These are phyloP conservation scores for Syrphus vitripennis DNA, from an alignment of 2,888 invertebrate species.

Conservation along the genomic window DNA sequence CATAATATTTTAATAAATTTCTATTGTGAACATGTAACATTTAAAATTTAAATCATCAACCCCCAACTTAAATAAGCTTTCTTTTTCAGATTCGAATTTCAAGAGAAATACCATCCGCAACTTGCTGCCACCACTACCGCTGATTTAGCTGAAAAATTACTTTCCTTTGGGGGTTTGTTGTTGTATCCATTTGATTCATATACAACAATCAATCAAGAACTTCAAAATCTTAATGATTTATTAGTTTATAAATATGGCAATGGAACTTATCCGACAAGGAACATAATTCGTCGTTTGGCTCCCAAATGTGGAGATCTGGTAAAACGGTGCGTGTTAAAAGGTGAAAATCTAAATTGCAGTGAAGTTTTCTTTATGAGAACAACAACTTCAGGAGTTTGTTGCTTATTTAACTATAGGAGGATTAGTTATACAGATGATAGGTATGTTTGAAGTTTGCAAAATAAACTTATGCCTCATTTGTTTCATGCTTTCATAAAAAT, in stretches of 20 bases:
- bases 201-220: slow-evolving; percentile 62
- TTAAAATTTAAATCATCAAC: background rate
- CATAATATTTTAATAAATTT: background rate
- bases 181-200: slow-evolving; percentile 74
- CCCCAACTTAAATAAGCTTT: background rate
- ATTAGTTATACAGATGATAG: slow-evolving; percentile 72
- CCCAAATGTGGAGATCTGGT: slow-evolving; percentile 77
- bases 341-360: slow-evolving; percentile 73
- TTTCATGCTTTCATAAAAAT: too few species aligned
- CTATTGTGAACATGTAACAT: slow-evolving; percentile 1
- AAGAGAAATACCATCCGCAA: slow-evolving; percentile 70
- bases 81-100: slow-evolving; percentile 74
- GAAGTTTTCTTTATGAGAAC: slow-evolving; percentile 74
- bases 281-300: slow-evolving; percentile 75
- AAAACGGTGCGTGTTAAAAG: slow-evolving; percentile 75
- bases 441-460: slow-evolving; percentile 72
- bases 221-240: slow-evolving; percentile 76
- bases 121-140: slow-evolving; percentile 68
- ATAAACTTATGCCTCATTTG: too few species aligned
- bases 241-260: slow-evolving; percentile 75
- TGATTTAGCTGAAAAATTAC: slow-evolving; percentile 75
- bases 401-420: slow-evolving; percentile 78
- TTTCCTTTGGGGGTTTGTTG: slow-evolving; percentile 75
- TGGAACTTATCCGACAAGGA: slow-evolving; percentile 75
- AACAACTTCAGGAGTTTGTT: slow-evolving; percentile 77